Evolutionary conservation across 2,113 vertebrate species (phyloP).

Genomic region (Thomomys bottae): DNA sequence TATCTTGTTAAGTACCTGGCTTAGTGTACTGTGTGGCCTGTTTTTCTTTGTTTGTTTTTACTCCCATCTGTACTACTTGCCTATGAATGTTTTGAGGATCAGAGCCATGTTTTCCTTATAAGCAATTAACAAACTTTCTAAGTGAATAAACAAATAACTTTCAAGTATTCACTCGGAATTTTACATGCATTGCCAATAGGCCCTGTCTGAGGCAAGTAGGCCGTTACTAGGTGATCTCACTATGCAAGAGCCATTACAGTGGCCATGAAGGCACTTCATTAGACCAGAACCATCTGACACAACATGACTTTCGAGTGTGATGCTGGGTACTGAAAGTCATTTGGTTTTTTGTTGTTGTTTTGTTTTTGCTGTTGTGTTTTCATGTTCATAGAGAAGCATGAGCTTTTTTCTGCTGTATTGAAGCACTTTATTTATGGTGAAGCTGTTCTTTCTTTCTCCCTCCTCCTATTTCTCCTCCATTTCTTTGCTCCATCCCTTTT

Average conservation of each 20-base stretch:
- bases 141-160: background rate
- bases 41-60: slow-evolving; percentile 1
- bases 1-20: background rate
- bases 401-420: background rate
- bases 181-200: background rate
- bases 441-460: background rate
- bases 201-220: background rate
- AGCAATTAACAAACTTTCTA: background rate
- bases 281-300: background rate
- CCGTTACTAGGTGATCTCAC: background rate
- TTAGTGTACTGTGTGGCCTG: background rate
- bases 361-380: background rate
- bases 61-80: background rate
- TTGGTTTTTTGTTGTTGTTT: background rate
- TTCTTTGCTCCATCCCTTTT: background rate
- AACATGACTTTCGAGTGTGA: background rate
- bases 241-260: background rate
- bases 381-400: background rate
- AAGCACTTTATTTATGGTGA: background rate
- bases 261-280: too few species aligned
- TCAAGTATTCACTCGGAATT: background rate
- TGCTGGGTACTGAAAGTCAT: background rate
- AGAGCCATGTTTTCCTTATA: background rate
- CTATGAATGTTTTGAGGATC: background rate
- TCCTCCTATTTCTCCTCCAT: background rate